Percentiles rank a stretch among this genome's conserved stretches.
Evolutionary conservation across 2,113 vertebrate genomes (phyloP).

Genomic region (Sebastes fasciatus): DNA sequence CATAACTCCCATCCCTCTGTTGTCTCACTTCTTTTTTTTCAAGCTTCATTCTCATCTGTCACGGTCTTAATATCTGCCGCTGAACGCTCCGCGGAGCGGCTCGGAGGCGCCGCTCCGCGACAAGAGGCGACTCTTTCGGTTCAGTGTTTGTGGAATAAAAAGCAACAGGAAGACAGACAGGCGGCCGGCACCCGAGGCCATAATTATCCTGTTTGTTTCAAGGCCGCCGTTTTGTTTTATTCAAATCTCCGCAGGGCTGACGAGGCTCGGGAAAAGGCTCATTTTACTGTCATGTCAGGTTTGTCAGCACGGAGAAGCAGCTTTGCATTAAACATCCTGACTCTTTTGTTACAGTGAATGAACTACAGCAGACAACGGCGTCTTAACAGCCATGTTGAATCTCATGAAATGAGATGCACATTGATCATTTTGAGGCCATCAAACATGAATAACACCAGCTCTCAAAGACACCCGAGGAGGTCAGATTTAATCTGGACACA

Average conservation of each 20-base stretch:
- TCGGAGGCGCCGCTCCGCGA: constrained; percentile 43
- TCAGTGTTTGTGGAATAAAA: constrained; percentile 66
- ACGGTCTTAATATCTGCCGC: constrained; percentile 43
- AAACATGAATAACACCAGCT: background rate
- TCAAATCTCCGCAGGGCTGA: constrained; percentile 75
- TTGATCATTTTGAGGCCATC: constrained; percentile 13
- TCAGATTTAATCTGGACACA: background rate
- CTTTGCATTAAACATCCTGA: constrained; percentile 58
- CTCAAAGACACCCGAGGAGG: background rate
- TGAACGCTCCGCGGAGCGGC: constrained; percentile 43
- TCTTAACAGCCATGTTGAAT: constrained; percentile 13
- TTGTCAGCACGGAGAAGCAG: constrained; percentile 64
- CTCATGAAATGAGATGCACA: constrained; percentile 30
- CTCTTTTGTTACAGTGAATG: constrained; percentile 47
- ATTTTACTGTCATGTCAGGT: constrained; percentile 78
- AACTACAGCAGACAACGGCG: background rate
- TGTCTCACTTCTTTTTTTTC: constrained; percentile 10
- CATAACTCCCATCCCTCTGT: constrained; percentile 39
- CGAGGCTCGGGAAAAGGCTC: constrained; percentile 63
- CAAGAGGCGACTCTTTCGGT: constrained; percentile 60
- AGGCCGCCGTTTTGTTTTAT: constrained; percentile 76
- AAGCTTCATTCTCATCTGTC: constrained; percentile 56
- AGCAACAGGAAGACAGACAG: constrained; percentile 61
- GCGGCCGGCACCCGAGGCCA: constrained; percentile 67
- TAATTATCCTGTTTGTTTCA: constrained; percentile 83